Conservation (phyloP, 2,113 vertebrate species). For the Hydropotes inermis region DNA sequence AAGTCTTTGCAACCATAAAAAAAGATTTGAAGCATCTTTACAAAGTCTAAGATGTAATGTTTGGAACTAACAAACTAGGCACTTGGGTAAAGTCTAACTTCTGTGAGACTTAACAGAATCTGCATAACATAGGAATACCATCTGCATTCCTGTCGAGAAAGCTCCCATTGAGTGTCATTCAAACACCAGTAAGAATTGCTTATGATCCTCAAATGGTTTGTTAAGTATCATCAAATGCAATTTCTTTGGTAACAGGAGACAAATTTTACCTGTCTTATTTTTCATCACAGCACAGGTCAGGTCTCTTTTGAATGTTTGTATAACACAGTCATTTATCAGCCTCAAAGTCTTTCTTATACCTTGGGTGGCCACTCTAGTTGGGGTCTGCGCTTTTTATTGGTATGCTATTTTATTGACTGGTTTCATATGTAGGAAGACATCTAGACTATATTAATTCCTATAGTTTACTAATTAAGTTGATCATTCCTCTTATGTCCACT, state of each 20-base stretch:
- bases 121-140: conserved; percentile 55
- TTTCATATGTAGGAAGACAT: neutral
- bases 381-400: neutral
- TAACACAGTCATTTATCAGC: neutral
- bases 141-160: conserved; percentile 38
- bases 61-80: conserved; percentile 63
- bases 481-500: neutral
- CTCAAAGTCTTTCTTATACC: neutral
- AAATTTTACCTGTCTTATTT: conserved; percentile 32
- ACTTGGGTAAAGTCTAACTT: conserved; percentile 63
- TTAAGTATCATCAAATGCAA: conserved; percentile 18
- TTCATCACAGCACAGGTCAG: neutral
- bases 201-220: conserved; percentile 30
- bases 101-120: conserved; percentile 60
- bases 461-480: neutral
- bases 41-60: conserved; percentile 19
- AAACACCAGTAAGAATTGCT: conserved; percentile 8
- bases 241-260: conserved; percentile 32
- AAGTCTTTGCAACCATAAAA: conserved; percentile 56
- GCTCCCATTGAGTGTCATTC: conserved; percentile 43
- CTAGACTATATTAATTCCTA: neutral
- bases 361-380: neutral
- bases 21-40: conserved; percentile 65
- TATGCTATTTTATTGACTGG: neutral
- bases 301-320: neutral